These are phyloP conservation scores for Zygogramma bicolorata DNA, from an alignment of 2,888 invertebrate species.

Conservation along the genomic window DNA sequence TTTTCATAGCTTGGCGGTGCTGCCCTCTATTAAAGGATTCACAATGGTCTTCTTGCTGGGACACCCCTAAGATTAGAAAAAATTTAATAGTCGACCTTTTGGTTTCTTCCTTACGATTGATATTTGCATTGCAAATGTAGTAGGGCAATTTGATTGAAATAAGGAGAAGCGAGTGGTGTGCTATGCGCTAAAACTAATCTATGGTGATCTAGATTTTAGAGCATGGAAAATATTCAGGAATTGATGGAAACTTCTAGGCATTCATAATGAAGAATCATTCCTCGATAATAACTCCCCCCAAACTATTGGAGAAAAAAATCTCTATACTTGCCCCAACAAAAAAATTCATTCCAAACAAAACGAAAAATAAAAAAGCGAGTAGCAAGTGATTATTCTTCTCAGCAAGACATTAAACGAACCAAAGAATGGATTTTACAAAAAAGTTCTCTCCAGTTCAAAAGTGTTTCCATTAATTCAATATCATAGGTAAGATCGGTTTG, in stretches of 20 bases:
- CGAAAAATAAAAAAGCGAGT: no score
- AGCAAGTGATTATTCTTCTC: no score
- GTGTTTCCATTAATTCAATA: no score
- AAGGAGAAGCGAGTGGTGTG: conserved; percentile 34
- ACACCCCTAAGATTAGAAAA: conserved; percentile 55
- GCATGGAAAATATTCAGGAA: conserved; percentile 25
- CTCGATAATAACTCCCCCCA: no score
- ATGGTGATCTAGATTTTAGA: conserved; percentile 39
- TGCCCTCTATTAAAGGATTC: conserved; percentile 65
- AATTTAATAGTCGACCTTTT: neutral
- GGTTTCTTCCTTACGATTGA: neutral
- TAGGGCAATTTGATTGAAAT: conserved; percentile 21
- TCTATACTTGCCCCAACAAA: no score
- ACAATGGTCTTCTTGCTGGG: conserved; percentile 61
- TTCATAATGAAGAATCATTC: no score
- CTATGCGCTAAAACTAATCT: conserved; percentile 45
- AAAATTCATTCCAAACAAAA: no score
- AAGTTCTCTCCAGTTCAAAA: no score
- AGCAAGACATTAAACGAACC: no score
- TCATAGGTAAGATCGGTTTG: no score
- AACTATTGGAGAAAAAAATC: no score
- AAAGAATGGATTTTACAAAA: no score
- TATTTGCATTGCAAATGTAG: conserved; percentile 16
- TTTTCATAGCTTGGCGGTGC: conserved; percentile 67
- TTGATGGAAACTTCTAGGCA: conserved; percentile 17